Evolutionary conservation across 2,113 vertebrate genomes (phyloP).

Genomic region (Notarius lentiginosus): DNA sequence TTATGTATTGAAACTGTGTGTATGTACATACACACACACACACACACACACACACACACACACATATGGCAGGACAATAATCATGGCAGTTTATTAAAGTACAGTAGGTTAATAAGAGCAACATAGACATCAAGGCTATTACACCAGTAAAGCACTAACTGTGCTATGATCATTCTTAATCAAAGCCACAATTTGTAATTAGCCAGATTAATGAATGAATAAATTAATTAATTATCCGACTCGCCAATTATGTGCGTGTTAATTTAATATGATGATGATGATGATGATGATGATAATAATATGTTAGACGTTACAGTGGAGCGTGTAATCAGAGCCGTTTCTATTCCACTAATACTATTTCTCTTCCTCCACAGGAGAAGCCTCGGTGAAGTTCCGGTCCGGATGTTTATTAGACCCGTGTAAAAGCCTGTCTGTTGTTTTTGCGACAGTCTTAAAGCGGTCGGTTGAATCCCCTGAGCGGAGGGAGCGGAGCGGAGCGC

Average conservation of each 20-base stretch:
- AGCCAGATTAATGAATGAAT: not conserved
- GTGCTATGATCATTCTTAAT: not conserved
- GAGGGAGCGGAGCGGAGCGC: not conserved
- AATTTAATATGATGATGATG: not conserved
- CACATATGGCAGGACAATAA: not conserved
- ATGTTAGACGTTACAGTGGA: not conserved
- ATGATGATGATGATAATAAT: not conserved
- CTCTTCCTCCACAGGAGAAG: not conserved
- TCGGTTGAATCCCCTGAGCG: not conserved
- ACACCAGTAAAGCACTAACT: not conserved
- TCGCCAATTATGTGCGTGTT: not conserved
- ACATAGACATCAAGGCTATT: not conserved
- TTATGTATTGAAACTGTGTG: no score
- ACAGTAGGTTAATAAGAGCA: not conserved
- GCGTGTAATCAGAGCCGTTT: not conserved
- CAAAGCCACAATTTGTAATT: not conserved
- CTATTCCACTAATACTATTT: not conserved
- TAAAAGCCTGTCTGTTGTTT: not conserved
- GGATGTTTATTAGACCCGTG: not conserved
- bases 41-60: no score
- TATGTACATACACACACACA: no score
- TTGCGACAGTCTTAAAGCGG: not conserved
- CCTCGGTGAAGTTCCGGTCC: not conserved
- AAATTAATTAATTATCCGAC: not conserved
- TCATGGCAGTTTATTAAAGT: not conserved